Conservation (phyloP, 2,113 vertebrate genomes). For the Oncorhynchus gorbuscha region DNA sequence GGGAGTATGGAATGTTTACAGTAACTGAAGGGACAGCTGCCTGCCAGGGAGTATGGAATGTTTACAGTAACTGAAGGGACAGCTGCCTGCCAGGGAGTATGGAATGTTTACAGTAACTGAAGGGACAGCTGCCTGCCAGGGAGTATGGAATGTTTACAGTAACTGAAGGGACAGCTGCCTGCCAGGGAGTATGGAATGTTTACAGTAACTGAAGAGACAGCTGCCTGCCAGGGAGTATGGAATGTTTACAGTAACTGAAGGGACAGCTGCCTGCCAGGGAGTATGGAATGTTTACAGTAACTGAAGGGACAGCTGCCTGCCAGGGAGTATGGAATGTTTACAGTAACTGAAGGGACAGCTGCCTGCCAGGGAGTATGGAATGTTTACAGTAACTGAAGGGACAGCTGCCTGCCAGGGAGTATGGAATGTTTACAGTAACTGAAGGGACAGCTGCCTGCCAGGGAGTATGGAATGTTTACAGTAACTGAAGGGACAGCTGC, state of each 20-base stretch:
- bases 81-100: constrained; percentile 35
- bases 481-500: not conserved
- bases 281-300: constrained; percentile 5
- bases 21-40: constrained; percentile 17
- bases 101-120: not conserved
- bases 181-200: no score
- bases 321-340: no score
- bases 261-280: constrained; percentile 29
- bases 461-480: constrained; percentile 8
- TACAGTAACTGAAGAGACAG: no score
- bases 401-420: no score
- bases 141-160: no score
- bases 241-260: no score
- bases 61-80: not conserved
- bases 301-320: not conserved
- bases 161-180: no score
- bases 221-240: no score
- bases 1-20: constrained; percentile 9
- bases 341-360: constrained; percentile 4
- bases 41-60: constrained; percentile 20
- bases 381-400: not conserved
- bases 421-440: no score
- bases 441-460: constrained; percentile 27
- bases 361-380: constrained; percentile 28
- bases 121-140: not conserved